Evolutionary conservation across 2,113 vertebrate genomes (phyloP).

Genomic region (Loxodonta africana): DNA sequence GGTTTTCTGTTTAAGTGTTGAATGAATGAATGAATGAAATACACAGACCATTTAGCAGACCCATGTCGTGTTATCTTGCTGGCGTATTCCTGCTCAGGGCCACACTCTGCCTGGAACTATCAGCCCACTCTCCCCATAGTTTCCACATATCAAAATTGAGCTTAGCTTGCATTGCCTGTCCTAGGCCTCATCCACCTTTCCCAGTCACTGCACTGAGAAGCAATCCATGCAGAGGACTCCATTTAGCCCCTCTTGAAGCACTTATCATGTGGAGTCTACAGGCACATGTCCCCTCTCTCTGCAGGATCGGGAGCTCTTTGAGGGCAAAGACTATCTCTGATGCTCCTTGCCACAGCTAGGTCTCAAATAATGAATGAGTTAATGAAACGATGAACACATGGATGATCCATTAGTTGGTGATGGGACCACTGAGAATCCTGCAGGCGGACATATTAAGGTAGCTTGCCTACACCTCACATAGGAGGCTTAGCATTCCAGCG

Average conservation of each 20-base stretch:
- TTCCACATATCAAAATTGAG: background rate
- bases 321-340: background rate
- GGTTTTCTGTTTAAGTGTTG: background rate
- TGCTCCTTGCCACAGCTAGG: background rate
- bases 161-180: background rate
- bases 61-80: background rate
- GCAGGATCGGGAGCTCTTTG: background rate
- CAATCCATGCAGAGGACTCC: background rate
- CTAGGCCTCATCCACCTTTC: background rate
- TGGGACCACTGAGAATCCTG: background rate
- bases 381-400: background rate
- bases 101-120: background rate
- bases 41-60: background rate
- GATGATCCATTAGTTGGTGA: background rate
- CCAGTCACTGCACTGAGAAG: background rate
- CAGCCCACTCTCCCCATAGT: background rate
- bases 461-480: background rate
- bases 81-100: background rate
- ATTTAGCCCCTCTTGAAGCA: background rate
- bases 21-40: background rate
- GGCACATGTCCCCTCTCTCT: background rate
- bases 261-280: background rate
- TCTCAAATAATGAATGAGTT: background rate
- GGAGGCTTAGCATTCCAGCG: background rate
- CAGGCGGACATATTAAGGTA: too few relatives aligned